Evolutionary conservation across 1,140 invertebrate species (phyloP).

Genomic region (Parapsyche elsis): DNA sequence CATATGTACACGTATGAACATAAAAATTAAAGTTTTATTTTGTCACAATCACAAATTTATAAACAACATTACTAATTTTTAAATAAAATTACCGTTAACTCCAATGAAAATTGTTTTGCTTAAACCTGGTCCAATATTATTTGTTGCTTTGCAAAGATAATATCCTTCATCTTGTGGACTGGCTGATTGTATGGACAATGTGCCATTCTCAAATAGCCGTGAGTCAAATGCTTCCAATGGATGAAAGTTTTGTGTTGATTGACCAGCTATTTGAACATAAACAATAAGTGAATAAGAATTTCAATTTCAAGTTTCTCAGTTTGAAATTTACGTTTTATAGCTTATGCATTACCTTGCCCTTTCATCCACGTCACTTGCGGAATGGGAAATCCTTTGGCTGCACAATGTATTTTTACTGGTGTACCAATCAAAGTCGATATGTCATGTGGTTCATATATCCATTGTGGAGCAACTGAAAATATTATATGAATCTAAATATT

Average conservation of each 20-base stretch:
- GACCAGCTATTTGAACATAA: slow-evolving; percentile 31
- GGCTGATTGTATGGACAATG: slow-evolving; percentile 76
- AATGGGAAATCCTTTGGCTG: slow-evolving; percentile 81
- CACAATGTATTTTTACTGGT: slow-evolving; percentile 79
- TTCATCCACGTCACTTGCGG: slow-evolving; percentile 82
- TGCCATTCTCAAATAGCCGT: slow-evolving; percentile 72
- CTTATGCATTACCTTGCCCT: slow-evolving; percentile 41
- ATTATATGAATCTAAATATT: slow-evolving; percentile 12
- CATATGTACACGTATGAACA: slow-evolving; percentile 50
- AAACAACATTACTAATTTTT: neutral
- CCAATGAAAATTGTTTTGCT: slow-evolving; percentile 81
- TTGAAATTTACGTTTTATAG: neutral
- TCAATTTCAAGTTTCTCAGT: neutral
- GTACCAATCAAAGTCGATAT: slow-evolving; percentile 78
- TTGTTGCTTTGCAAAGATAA: slow-evolving; percentile 87
- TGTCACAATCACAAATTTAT: neutral
- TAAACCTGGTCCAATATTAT: slow-evolving; percentile 83
- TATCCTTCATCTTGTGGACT: slow-evolving; percentile 81
- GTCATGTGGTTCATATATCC: slow-evolving; percentile 84
- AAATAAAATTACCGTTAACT: slow-evolving; percentile 76
- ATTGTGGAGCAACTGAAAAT: slow-evolving; percentile 82
- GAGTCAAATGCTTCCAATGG: slow-evolving; percentile 60
- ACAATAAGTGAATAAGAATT: neutral
- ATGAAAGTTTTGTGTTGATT: slow-evolving; percentile 43
- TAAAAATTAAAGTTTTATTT: neutral